Evolutionary conservation across 2,888 invertebrate species (phyloP), one percentile per base, ranked within the genome.

Genomic region (Catocala fraxini): DNA sequence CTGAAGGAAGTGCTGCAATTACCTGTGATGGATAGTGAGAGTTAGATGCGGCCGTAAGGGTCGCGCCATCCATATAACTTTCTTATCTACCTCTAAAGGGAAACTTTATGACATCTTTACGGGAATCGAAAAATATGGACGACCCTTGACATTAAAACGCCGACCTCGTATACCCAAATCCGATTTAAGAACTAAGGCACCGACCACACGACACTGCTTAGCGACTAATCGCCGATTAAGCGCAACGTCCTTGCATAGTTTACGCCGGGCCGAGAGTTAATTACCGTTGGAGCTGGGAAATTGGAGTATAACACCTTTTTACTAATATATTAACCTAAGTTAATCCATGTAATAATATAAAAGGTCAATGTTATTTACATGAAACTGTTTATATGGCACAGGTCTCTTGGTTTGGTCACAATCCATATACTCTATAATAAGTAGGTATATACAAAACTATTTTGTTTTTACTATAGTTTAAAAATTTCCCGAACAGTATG

Each of bases 41-140:
- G 89, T 91, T 90, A 84, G 87, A 87, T 81, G 87, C 81, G 84
- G 81, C 85, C 83, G 81, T 86, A 86, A 86, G 89, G 90, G 89
- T 83, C 89, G 81, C 85, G 75, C 82, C 86, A 75, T 85, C 86
- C 87, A 86, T 89, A 89, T 88, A 90, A 90, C 89, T 90, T 90
- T 87, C 90, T 90, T 90, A 90, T 90, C 89, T 90, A 81, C 87
- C 86, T 89, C 72, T 84, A 83, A 86, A 88, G 85, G 84, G 86
- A 85, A 90, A 90, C 88, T 89, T 90, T 90, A 89, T 90, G 90
- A 90, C 90, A 90, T 90, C 89, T 90, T 91, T 89, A 89, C 86
- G 88, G 80, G 85, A 89, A 88, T 86, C 88, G 86, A 89, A 90
- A 90, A 89, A 90, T 90, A 90, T 90, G 88, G 87, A 84, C 83